Evolutionary conservation across 2,888 invertebrate genomes (phyloP), one percentile per base, ranked within the genome.

Genomic region (Gymnoscelis rufifasciata): DNA sequence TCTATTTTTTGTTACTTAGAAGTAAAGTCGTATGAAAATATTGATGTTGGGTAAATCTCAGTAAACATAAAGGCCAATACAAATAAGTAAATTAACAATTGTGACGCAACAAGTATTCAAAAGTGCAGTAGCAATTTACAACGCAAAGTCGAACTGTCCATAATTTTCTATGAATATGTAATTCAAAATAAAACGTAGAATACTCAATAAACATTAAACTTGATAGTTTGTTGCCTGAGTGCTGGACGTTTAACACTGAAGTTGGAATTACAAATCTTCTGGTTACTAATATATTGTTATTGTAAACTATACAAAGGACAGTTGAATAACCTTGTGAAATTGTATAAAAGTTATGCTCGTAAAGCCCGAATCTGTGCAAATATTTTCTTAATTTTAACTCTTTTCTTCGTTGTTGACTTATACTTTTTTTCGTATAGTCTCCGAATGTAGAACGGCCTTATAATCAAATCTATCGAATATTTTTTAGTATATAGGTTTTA

Each of bases 141-240:
- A 56, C 56, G 47, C 57, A 58, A 62, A 53, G 46, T 60, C 58
- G 50, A 54, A 55, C 61, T 59, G 62, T 66, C 60, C 59, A 64
- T 60, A 66, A 62, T 66, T 65, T 72, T 61, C 68, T 60, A 70
- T 68, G 68, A 72, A 72, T 70, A 68, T 60, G 60, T 66, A 70
- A 72, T 69, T 64, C 56, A 57, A 60, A 64, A 54, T 64, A 61
- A 62, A 66, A 64, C 58, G 50, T 51, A 54, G 56, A 64, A 70
- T 62, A 57, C 57, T 50, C 60, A 64, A 62, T 71, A 65, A 72
- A 65, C 60, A 59, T 62, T 45, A 49, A 47, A 60, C 48, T 68
- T 62, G 60, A 70, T 55, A 58, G 55, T 60, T 61, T 58, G 58
- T 56, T 56, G 31, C 51, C 43, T 7, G 40, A 52, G 33, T 39